Percentiles rank a stretch among this genome's conserved stretches.
Conservation (phyloP, 2,888 invertebrate species). For the Fissipunctia ypsillon region DNA sequence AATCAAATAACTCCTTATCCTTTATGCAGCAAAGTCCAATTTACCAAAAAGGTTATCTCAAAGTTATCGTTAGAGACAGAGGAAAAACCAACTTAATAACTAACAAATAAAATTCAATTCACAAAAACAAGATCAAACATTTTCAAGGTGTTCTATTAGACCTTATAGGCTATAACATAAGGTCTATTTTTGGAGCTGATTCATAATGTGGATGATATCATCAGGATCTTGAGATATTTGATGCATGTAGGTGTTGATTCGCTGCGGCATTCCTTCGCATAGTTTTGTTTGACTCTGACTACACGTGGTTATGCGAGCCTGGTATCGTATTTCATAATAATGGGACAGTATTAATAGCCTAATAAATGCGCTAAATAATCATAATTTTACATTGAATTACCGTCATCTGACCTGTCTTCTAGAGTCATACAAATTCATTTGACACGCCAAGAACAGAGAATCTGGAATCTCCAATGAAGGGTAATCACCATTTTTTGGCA, state of each 20-base stretch:
- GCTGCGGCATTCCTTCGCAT: conserved; percentile 49
- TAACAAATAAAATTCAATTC: conserved; percentile 11
- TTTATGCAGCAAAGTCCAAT: not conserved
- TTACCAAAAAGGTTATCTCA: conserved; percentile 1
- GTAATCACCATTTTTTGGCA: not conserved
- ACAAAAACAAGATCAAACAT: not conserved
- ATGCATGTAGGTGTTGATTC: conserved; percentile 62
- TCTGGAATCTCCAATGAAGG: not conserved
- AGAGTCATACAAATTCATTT: not conserved
- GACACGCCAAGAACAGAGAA: not conserved
- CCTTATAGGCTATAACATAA: conserved; percentile 52
- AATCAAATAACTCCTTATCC: conserved; percentile 24
- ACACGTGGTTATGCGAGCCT: conserved; percentile 42
- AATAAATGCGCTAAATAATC: no score
- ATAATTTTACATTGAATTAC: no score
- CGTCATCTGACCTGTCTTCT: not conserved
- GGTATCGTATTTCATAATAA: conserved; percentile 25
- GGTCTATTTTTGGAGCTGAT: conserved; percentile 59
- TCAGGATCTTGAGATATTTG: conserved; percentile 44
- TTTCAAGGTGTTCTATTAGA: conserved; percentile 24
- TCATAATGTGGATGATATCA: conserved; percentile 56
- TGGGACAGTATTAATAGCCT: no score
- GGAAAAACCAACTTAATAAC: not conserved
- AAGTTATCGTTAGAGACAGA: not conserved
- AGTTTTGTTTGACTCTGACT: conserved; percentile 31